These are phyloP conservation scores for Budorcas taxicolor DNA, from an alignment of 2,113 vertebrate species.

Conservation along the genomic window DNA sequence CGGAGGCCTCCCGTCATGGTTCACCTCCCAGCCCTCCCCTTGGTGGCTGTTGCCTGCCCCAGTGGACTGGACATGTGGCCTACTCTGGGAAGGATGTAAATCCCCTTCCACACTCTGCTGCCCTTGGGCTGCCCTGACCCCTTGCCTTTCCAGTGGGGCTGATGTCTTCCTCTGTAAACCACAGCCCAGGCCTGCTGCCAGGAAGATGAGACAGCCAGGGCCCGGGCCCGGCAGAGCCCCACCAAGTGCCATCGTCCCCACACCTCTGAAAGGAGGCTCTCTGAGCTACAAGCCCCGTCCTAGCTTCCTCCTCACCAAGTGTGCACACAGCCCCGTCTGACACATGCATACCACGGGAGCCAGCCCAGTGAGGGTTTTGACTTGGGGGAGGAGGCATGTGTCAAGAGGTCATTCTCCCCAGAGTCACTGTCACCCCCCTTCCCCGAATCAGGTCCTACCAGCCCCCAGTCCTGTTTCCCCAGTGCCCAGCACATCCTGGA, in stretches of 20 bases:
- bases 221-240: too few species aligned
- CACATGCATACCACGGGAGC: accelerated
- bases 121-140: neutral
- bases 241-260: neutral
- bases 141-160: neutral
- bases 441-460: neutral
- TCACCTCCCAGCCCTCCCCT: neutral
- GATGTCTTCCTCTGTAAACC: neutral
- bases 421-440: neutral
- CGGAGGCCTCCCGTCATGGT: accelerated
- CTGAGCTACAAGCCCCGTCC: neutral
- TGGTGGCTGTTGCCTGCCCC: neutral
- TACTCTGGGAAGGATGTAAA: neutral
- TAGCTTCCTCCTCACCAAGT: neutral
- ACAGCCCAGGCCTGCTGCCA: accelerated
- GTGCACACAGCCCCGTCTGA: neutral
- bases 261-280: neutral
- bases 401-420: neutral
- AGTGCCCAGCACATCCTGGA: neutral
- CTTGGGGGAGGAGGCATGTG: neutral
- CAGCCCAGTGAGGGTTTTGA: neutral
- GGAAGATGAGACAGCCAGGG: neutral
- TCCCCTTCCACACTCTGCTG: neutral
- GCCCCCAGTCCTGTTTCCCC: neutral
- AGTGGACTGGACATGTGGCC: accelerated